phyloP scores from a whole-genome alignment of 2,888 invertebrate species.

The Liposcelis brunnea region DNA sequence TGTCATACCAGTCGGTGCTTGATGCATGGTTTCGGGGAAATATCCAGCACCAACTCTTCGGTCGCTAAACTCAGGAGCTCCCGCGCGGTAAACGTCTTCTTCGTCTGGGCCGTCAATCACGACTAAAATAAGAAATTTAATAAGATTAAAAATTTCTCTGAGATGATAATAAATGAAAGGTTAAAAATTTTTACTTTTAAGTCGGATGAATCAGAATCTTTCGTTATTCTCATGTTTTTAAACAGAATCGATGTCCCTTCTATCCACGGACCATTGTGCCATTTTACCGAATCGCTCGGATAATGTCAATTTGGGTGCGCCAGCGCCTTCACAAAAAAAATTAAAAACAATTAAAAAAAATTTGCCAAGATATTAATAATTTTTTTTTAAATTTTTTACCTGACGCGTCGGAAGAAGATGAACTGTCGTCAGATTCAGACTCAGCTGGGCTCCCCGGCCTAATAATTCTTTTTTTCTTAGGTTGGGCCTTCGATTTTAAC shows the following conservation, averaged over 20 bases:
- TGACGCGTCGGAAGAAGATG: slow-evolving; percentile 36
- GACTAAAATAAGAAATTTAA: slow-evolving; percentile 7
- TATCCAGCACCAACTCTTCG: slow-evolving; percentile 34
- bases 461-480: slow-evolving; percentile 11
- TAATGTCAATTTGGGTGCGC: slow-evolving; percentile 45
- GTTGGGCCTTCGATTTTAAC: slow-evolving; percentile 6
- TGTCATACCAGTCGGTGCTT: slow-evolving; percentile 47
- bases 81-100: slow-evolving; percentile 13
- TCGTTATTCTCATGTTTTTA: slow-evolving; percentile 62
- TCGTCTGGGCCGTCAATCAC: slow-evolving; percentile 15
- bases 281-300: slow-evolving; percentile 80
- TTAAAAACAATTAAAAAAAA: too few relatives aligned
- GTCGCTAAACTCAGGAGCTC: slow-evolving; percentile 13
- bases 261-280: slow-evolving; percentile 78
- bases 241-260: slow-evolving; percentile 74
- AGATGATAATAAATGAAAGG: too few relatives aligned
- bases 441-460: slow-evolving; percentile 11
- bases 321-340: too few relatives aligned
- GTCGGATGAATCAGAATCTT: neutral
- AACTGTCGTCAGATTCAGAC: slow-evolving; percentile 41
- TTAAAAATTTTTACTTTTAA: slow-evolving; percentile 13
- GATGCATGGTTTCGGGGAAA: slow-evolving; percentile 58
- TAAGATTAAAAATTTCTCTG: too few relatives aligned
- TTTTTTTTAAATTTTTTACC: neutral
- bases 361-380: neutral